These are phyloP conservation scores for Acanthopleura granulata DNA, from an alignment of 2,888 invertebrate genomes.

Conservation along the genomic window DNA sequence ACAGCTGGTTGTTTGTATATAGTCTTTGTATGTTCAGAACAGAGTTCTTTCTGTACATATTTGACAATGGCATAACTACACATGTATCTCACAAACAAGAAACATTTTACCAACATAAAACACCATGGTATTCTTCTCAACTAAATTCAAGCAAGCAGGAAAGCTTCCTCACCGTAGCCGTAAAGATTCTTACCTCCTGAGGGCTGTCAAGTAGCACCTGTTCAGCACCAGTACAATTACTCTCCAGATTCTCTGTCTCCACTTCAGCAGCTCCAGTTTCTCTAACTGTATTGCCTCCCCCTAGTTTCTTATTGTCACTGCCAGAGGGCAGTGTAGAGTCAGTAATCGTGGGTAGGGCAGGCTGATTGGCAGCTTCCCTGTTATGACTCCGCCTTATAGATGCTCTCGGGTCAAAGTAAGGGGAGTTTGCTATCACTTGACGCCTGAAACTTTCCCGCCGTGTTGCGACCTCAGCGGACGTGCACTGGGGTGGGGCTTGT, in stretches of 20 bases:
- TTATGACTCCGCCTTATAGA: not conserved
- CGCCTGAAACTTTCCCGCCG: slow-evolving; percentile 58
- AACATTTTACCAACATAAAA: too few relatives aligned
- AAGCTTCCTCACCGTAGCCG: not conserved
- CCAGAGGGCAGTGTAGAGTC: slow-evolving; percentile 6
- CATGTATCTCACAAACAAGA: too few relatives aligned
- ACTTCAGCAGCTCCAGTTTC: not conserved
- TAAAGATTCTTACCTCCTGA: not conserved
- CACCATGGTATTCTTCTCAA: too few relatives aligned
- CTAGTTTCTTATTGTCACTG: not conserved
- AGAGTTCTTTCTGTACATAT: too few relatives aligned
- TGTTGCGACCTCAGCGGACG: slow-evolving; percentile 57
- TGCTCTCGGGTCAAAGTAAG: not conserved
- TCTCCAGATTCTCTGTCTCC: not conserved
- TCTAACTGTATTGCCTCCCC: not conserved
- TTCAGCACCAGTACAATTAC: not conserved
- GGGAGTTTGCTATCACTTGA: slow-evolving; percentile 56
- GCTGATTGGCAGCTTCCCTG: not conserved
- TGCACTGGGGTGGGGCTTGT: slow-evolving; percentile 58
- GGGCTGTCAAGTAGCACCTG: not conserved
- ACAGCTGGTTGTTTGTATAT: too few relatives aligned
- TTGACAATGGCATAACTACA: too few relatives aligned
- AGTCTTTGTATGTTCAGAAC: too few relatives aligned
- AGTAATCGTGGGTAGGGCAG: slow-evolving; percentile 2
- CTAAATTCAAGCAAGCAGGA: too few relatives aligned